phyloP scores from a whole-genome alignment of 2,113 vertebrate species.

The Ceuthmochares aereus region DNA sequence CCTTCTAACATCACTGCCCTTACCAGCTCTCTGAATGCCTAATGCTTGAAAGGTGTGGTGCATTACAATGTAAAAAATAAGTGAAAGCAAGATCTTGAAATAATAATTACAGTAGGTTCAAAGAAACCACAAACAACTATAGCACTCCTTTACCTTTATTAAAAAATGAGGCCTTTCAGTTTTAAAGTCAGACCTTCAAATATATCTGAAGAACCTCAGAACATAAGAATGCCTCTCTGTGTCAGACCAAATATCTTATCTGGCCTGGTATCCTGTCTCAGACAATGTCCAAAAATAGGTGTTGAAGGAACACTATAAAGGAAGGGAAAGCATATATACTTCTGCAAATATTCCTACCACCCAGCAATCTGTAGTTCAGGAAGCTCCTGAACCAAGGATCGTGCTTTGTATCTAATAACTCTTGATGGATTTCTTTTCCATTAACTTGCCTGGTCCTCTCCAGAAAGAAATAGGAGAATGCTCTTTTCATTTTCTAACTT shows the following conservation, averaged over 20 bases:
- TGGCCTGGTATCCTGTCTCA: background rate
- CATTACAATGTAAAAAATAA: slow-evolving; percentile 23
- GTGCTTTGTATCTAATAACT: background rate
- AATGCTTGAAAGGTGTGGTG: background rate
- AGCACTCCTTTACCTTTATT: slow-evolving; percentile 4
- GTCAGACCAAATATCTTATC: background rate
- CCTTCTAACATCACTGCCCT: background rate
- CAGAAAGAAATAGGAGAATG: background rate
- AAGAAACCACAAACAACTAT: background rate
- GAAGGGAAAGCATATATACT: background rate
- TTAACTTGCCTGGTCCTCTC: background rate
- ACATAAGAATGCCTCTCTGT: background rate
- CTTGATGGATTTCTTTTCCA: slow-evolving; percentile 2
- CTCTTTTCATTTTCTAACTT: background rate
- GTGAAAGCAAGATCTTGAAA: slow-evolving; percentile 46
- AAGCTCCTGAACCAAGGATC: background rate
- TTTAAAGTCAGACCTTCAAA: background rate
- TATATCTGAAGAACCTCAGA: background rate
- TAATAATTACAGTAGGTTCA: slow-evolving; percentile 37
- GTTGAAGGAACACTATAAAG: background rate
- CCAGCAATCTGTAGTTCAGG: background rate
- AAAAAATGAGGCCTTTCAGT: background rate
- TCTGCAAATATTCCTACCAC: background rate
- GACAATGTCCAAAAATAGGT: background rate
- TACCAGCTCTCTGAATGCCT: slow-evolving; percentile 26